Evolutionary conservation across 2,888 invertebrate species (phyloP).

Genomic region (Hyppa rectilinea): DNA sequence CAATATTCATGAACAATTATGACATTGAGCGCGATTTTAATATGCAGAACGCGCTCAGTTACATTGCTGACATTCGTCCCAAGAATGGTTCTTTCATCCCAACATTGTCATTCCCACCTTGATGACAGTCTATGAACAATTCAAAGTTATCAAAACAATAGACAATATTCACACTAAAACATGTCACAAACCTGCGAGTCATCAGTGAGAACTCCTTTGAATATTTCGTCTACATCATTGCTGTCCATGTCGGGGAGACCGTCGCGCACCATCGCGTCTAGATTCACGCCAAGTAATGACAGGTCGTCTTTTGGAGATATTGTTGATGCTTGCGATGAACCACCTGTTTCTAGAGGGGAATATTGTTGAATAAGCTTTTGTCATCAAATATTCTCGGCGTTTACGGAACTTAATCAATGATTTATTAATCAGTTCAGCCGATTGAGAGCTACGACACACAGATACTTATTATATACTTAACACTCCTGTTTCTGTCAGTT

Average conservation of each 20-base stretch:
- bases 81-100: neutral
- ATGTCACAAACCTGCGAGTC: slow-evolving; percentile 90
- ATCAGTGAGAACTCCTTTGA: slow-evolving; percentile 97
- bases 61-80: no score
- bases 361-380: neutral
- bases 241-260: slow-evolving; percentile 96
- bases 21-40: no score
- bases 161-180: neutral
- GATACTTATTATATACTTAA: no score
- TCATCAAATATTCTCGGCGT: neutral
- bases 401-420: neutral
- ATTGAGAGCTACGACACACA: no score
- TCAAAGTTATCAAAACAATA: neutral
- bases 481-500: no score
- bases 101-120: neutral
- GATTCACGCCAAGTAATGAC: slow-evolving; percentile 90
- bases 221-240: slow-evolving; percentile 97
- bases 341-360: slow-evolving; percentile 76
- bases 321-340: slow-evolving; percentile 83
- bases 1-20: no score
- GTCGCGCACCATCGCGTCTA: slow-evolving; percentile 94
- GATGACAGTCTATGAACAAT: neutral
- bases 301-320: slow-evolving; percentile 92
- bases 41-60: no score
- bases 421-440: no score